A percentile compares a stretch with the other conserved stretches of the same genome.
Conservation (phyloP, 2,797 vertebrate genomes). For the Gastrophryne carolinensis region DNA sequence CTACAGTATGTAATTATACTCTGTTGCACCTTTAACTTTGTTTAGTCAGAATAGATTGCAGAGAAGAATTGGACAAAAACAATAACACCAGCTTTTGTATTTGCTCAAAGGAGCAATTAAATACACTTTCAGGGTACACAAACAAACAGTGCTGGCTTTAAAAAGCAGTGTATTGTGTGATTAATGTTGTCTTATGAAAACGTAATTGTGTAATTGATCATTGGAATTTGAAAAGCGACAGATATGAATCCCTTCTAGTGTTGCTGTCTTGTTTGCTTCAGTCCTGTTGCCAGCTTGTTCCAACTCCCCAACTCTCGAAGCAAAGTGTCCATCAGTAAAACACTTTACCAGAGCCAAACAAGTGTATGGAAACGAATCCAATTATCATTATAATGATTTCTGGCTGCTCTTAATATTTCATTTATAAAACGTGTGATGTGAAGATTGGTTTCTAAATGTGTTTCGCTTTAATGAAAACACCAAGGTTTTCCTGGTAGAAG, state of each 20-base stretch:
- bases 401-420: conserved; percentile 12
- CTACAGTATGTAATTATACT: not conserved
- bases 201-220: conserved; percentile 38
- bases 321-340: not conserved
- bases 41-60: not conserved
- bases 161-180: conserved; percentile 18
- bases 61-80: not conserved
- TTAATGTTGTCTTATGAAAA: conserved; percentile 26
- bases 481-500: conserved; percentile 1
- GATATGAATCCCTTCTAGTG: conserved; percentile 3
- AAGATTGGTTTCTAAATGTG: not conserved
- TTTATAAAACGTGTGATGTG: not conserved
- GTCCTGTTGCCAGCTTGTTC: conserved; percentile 5
- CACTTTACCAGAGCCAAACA: conserved; percentile 3
- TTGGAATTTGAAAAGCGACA: conserved; percentile 10
- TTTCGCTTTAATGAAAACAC: not conserved
- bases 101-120: not conserved
- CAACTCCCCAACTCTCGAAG: not conserved
- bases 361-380: conserved; percentile 4
- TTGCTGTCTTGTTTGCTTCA: not conserved
- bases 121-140: not conserved
- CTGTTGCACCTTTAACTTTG: not conserved
- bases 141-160: conserved; percentile 1
- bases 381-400: conserved; percentile 19
- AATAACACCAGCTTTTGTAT: not conserved